Evolutionary conservation across 2,888 invertebrate species (phyloP).

Genomic region (Griposia aprilina): DNA sequence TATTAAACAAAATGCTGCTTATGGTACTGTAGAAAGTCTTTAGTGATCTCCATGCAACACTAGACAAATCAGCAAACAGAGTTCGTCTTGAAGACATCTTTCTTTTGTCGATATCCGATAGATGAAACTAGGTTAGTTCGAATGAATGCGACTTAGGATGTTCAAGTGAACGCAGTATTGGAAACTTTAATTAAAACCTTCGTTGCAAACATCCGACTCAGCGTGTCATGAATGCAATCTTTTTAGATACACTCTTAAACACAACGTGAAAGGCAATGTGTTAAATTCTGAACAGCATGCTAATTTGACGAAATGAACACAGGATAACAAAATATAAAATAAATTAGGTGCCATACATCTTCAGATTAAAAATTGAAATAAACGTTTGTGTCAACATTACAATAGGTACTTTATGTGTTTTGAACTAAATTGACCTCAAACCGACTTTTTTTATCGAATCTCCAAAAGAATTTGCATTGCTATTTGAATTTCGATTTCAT

Average conservation of each 20-base stretch:
- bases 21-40: background rate
- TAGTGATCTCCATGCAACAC: background rate
- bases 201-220: background rate
- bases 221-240: background rate
- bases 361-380: background rate
- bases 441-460: background rate
- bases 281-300: background rate
- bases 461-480: slow-evolving; percentile 12
- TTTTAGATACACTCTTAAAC: background rate
- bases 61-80: background rate
- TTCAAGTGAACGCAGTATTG: background rate
- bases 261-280: background rate
- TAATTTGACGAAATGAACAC: background rate
- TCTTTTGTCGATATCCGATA: background rate
- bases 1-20: background rate
- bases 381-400: background rate
- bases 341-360: background rate
- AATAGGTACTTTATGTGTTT: background rate
- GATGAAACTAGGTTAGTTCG: background rate
- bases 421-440: background rate
- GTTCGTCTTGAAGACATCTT: background rate
- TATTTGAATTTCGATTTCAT: slow-evolving; percentile 23
- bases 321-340: background rate
- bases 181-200: slow-evolving; percentile 26
- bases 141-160: background rate